Conservation (phyloP, 1,140 invertebrate species). For the Lepidotrigona ventralis region DNA sequence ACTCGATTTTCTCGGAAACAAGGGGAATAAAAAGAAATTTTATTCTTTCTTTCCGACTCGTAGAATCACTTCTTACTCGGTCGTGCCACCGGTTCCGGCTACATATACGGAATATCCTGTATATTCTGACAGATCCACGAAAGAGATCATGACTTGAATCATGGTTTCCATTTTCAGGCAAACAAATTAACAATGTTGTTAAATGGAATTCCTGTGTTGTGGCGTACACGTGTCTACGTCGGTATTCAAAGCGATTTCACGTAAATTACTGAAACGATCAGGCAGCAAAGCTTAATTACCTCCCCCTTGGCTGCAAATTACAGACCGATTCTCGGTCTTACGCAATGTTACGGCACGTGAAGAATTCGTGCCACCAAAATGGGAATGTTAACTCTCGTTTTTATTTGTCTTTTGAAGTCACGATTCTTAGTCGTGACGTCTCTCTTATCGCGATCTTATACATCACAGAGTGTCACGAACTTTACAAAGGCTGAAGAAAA, state of each 20-base stretch:
- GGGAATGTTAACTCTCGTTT: background rate
- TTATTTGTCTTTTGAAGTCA: background rate
- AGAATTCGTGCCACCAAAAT: constrained; percentile 19
- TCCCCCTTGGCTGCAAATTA: constrained; percentile 29
- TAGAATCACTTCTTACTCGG: no score
- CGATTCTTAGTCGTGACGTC: background rate
- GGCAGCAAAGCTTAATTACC: constrained; percentile 15
- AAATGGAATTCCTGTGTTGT: background rate
- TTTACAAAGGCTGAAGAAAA: background rate
- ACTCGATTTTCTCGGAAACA: no score
- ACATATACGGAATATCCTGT: no score
- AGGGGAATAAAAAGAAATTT: no score
- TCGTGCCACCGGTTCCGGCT: no score
- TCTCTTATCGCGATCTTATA: background rate
- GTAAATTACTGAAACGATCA: constrained; percentile 15
- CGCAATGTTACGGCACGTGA: constrained; percentile 15
- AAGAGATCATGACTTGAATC: background rate
- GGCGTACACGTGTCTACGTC: no score
- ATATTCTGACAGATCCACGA: background rate
- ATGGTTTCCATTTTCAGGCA: background rate
- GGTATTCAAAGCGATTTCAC: background rate
- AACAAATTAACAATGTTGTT: background rate
- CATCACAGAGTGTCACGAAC: no score
- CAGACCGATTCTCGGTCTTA: constrained; percentile 1
- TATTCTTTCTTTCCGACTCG: no score